Evolutionary conservation across 2,113 vertebrate species (phyloP).

Genomic region (Brachyhypopomus occidentalis): DNA sequence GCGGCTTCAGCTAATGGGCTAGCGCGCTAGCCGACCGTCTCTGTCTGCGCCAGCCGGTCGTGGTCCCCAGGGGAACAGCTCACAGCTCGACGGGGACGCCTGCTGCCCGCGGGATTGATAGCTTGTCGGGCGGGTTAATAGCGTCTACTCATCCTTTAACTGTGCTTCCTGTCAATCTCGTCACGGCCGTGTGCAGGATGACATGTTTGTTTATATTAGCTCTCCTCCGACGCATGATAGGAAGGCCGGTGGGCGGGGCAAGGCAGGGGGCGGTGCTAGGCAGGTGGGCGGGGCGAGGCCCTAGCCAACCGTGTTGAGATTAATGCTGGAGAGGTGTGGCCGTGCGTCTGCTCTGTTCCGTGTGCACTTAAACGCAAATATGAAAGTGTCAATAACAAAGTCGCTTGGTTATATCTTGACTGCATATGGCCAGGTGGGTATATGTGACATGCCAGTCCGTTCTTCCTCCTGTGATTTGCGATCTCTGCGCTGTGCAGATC

Average conservation of each 20-base stretch:
- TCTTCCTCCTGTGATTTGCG: neutral
- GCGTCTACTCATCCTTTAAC: neutral
- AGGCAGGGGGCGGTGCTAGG: neutral
- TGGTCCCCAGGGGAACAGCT: neutral
- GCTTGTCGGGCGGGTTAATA: neutral
- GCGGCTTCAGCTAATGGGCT: neutral
- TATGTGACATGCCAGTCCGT: neutral
- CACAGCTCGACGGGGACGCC: constrained; percentile 1
- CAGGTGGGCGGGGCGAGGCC: neutral
- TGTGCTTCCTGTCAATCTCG: neutral
- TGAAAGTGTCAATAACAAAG: constrained; percentile 31
- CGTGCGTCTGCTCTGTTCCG: neutral
- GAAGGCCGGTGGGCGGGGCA: too few species aligned
- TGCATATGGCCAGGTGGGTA: neutral
- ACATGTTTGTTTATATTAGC: constrained; percentile 43
- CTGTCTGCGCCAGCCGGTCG: neutral
- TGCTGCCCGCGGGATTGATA: constrained; percentile 20
- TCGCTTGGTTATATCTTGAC: constrained; percentile 13
- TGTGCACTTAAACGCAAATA: constrained; percentile 41
- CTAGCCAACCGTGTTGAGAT: constrained; percentile 9
- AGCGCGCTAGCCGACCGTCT: neutral
- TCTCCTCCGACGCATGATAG: neutral
- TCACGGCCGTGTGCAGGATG: constrained; percentile 13
- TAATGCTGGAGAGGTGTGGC: constrained; percentile 23
- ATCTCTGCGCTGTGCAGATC: constrained; percentile 9